phyloP scores from a whole-genome alignment of 2,113 vertebrate species.

The Euleptes europaea region DNA sequence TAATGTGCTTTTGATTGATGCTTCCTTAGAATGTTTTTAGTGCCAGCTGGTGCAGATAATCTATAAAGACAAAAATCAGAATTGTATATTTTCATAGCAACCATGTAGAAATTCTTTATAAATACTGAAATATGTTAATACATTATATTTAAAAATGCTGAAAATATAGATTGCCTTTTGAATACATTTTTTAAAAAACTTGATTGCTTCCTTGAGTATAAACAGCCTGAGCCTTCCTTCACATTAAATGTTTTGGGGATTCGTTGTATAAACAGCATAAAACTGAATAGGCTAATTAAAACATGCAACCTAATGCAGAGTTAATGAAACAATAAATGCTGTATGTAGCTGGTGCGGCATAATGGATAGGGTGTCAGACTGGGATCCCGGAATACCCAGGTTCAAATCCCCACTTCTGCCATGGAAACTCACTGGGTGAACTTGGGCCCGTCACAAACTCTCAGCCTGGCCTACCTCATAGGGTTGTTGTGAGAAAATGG shows the following conservation, averaged over 20 bases:
- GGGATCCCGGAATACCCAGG: too few relatives aligned
- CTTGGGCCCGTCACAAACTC: too few relatives aligned
- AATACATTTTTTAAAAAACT: neutral
- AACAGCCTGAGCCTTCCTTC: neutral
- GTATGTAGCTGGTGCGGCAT: neutral
- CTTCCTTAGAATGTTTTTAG: neutral
- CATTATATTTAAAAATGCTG: neutral
- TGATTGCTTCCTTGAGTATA: neutral
- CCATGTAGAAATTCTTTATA: neutral
- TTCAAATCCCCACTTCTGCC: too few relatives aligned
- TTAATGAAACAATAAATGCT: neutral
- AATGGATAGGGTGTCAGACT: too few relatives aligned
- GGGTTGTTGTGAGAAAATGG: too few relatives aligned
- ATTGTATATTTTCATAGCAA: neutral
- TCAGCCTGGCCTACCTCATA: too few relatives aligned
- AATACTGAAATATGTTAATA: constrained; percentile 34
- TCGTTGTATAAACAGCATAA: neutral
- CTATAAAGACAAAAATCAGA: neutral
- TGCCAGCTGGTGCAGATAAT: neutral
- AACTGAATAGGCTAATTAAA: too few relatives aligned
- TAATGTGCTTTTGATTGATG: neutral
- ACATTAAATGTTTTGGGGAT: neutral
- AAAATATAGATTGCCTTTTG: neutral
- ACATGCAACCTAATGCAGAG: too few relatives aligned
- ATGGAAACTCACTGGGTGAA: too few relatives aligned